These are phyloP conservation scores for Clarias magur DNA, from an alignment of 2,113 vertebrate genomes.

Conservation along the genomic window DNA sequence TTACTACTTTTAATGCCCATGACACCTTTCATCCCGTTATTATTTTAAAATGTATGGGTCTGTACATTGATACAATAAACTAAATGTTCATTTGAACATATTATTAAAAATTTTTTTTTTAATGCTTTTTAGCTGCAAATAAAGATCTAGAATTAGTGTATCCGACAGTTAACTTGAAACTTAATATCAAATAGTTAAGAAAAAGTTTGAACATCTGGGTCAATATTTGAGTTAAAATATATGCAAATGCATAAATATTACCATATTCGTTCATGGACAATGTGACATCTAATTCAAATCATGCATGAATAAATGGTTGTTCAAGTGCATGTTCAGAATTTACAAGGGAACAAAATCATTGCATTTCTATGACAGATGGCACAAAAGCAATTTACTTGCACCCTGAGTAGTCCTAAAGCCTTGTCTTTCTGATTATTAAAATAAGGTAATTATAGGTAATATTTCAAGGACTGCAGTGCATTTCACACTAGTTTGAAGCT, in stretches of 20 bases:
- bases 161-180: neutral
- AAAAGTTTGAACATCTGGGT: neutral
- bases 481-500: neutral
- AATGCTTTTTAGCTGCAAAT: neutral
- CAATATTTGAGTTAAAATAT: conserved; percentile 6
- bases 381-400: conserved; percentile 9
- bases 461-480: neutral
- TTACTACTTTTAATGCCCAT: conserved; percentile 6
- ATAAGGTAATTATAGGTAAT: conserved; percentile 2
- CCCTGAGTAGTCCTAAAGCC: neutral
- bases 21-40: neutral
- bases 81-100: conserved; percentile 13
- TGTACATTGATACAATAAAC: conserved; percentile 46
- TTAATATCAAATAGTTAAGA: neutral
- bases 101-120: neutral
- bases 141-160: neutral
- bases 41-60: neutral
- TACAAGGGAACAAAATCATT: conserved; percentile 3
- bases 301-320: conserved; percentile 26
- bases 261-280: conserved; percentile 22
- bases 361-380: conserved; percentile 1
- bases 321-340: conserved; percentile 24
- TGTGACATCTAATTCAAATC: conserved; percentile 11
- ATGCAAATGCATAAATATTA: conserved; percentile 19
- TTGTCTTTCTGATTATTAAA: conserved; percentile 2